These are phyloP conservation scores for Sinelater perroti DNA, from an alignment of 2,888 invertebrate species.

Conservation along the genomic window DNA sequence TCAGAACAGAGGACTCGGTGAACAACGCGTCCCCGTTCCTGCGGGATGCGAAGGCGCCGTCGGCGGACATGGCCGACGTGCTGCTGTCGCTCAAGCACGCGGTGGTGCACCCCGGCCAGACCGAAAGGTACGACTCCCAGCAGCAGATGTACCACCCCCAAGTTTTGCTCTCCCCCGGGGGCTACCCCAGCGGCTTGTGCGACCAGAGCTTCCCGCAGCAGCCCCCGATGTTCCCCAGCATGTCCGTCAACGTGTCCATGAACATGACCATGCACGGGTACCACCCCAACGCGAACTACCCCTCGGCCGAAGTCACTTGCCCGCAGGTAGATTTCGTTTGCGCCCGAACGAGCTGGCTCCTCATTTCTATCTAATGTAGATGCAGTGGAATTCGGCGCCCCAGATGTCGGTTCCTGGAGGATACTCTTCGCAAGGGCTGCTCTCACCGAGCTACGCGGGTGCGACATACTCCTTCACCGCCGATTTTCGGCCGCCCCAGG, in stretches of 20 bases:
- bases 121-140: conserved; percentile 48
- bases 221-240: conserved; percentile 80
- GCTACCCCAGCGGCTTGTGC: conserved; percentile 52
- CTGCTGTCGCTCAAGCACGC: conserved; percentile 87
- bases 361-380: conserved; percentile 60
- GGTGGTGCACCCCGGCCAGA: conserved; percentile 79
- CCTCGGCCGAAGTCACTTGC: conserved; percentile 68
- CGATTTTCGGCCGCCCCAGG: conserved; percentile 76
- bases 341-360: too few relatives aligned
- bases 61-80: conserved; percentile 86
- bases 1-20: conserved; percentile 41
- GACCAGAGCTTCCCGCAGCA: conserved; percentile 54
- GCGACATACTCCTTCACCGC: conserved; percentile 86
- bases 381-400: conserved; percentile 75
- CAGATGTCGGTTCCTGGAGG: conserved; percentile 66
- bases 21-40: conserved; percentile 37
- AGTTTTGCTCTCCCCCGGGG: conserved; percentile 72
- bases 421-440: conserved; percentile 68
- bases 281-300: conserved; percentile 61
- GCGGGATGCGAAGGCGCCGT: conserved; percentile 59
- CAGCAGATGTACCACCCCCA: conserved; percentile 62
- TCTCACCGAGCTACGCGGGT: conserved; percentile 74
- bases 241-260: conserved; percentile 98
- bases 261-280: conserved; percentile 96
- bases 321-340: conserved; percentile 67